Base-by-base conservation (phyloP, 2,888 invertebrate genomes). In the Girardia tigrina region DNA sequence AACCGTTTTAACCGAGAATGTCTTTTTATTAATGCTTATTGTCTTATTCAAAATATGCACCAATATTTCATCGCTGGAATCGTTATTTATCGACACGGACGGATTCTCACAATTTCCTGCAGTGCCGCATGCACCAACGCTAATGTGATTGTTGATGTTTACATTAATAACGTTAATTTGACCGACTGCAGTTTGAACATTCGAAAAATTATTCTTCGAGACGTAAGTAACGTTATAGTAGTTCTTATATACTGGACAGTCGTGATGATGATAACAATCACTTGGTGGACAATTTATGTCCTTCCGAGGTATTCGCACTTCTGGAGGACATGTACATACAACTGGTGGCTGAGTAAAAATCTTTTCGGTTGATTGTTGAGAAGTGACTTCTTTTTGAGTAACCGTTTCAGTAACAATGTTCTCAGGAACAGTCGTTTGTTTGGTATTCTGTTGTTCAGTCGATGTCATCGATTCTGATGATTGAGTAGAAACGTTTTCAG, bases 141-240 rank as follows among this genome's bases (percentile, higher is more conserved):
- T 56, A 16, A 56, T 20, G 23, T 56, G 4, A 16, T 56, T 56
- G 23, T 56, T 56, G 23, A 56, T 56, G 23, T 56, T 56, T 20
- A 56, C 56, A n/a, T 56, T 56, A 56, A 56, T 56, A n/a, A 56
- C 56, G 23, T 56, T 56, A 16, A 56, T 56, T 56, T 56, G 56
- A 56, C 56, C 56, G n/a, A 56, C n/a, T 8, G 56, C 56, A 12
- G 56, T 56, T 20, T 56, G n/a, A 4, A 56, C 56, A 56, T 56
- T 56, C n/a, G 56, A 56, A 23, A 56, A 56, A 56, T n/a, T 20
- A 56, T 56, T 56, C n/a, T 56, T 56, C n/a, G 56, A 56, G 23
- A 56, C 23, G n/a, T 56, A 56, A 12, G 56, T 20, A 56, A 56
- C n/a, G 23, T 56, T 56, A 16, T 56, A 56, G n/a, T 56, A 56